Percentiles rank a stretch among this genome's conserved stretches.
Conservation (phyloP, 1,140 invertebrate genomes). For the Drosophila aff. region DNA sequence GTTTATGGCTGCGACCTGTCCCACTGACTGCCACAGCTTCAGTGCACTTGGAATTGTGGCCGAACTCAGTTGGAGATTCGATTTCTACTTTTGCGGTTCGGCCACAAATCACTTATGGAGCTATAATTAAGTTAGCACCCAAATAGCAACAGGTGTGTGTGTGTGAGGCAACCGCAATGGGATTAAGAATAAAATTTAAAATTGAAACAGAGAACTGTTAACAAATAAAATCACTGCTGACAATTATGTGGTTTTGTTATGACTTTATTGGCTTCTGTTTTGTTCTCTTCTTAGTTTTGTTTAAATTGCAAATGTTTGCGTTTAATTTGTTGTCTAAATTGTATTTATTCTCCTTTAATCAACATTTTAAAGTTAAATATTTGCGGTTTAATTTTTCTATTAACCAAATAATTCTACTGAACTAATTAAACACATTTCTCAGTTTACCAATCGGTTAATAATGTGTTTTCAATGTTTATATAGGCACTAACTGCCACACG, state of each 20-base stretch:
- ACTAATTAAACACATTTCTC: too few species aligned
- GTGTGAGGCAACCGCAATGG: background rate
- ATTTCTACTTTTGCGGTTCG: conserved; percentile 17
- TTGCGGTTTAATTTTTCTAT: background rate
- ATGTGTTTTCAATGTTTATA: too few species aligned
- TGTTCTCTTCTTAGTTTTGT: background rate
- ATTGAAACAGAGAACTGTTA: conserved; percentile 34
- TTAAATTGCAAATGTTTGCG: background rate
- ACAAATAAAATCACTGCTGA: conserved; percentile 13
- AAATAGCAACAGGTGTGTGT: conserved; percentile 52
- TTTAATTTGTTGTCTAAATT: background rate
- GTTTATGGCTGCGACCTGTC: conserved; percentile 58
- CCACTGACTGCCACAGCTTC: conserved; percentile 27
- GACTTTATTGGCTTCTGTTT: background rate
- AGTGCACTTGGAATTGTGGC: conserved; percentile 17
- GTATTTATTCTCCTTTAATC: background rate
- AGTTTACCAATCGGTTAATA: too few species aligned
- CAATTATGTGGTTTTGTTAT: background rate
- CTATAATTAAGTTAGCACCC: conserved; percentile 58
- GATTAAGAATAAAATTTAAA: background rate
- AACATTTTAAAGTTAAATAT: too few species aligned
- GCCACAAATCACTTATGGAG: conserved; percentile 66
- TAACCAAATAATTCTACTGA: background rate
- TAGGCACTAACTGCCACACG: background rate
- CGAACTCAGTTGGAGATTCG: conserved; percentile 20